These are phyloP conservation scores for Latrodectus hesperus DNA, from an alignment of 2,888 invertebrate genomes.

Conservation along the genomic window DNA sequence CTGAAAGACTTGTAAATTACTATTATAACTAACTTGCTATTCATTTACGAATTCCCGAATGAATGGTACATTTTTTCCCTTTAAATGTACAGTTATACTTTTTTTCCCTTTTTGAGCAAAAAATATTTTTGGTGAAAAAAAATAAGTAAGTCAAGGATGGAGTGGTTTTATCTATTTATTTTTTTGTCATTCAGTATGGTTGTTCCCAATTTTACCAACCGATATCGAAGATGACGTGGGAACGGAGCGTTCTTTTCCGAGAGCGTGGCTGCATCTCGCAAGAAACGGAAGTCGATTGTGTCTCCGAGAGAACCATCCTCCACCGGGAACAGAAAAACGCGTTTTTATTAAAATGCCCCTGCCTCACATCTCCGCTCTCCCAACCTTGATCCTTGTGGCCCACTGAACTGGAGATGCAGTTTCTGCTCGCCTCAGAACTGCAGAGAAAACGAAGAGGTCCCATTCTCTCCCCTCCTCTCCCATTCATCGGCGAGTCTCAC, in stretches of 20 bases:
- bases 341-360: slow-evolving; percentile 9
- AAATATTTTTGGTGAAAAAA: not conserved
- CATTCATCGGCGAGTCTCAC: slow-evolving; percentile 17
- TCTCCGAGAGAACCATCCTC: slow-evolving; percentile 12
- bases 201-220: not conserved
- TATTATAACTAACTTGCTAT: too few species aligned
- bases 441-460: not conserved
- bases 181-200: not conserved
- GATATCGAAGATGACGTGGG: slow-evolving; percentile 30
- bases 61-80: too few species aligned
- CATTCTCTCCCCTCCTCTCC: not conserved
- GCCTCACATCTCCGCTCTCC: not conserved
- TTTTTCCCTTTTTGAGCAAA: too few species aligned
- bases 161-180: too few species aligned
- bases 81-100: too few species aligned
- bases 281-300: slow-evolving; percentile 55
- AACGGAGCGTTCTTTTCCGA: slow-evolving; percentile 8
- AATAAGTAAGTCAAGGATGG: slow-evolving; percentile 4
- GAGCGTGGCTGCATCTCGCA: not conserved
- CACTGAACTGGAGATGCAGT: slow-evolving; percentile 41
- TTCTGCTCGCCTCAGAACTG: not conserved
- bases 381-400: slow-evolving; percentile 63
- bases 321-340: slow-evolving; percentile 1
- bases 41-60: too few species aligned
- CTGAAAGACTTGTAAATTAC: too few species aligned